phyloP scores from a whole-genome alignment of 2,797 vertebrate genomes.

The Sebastes dallii region DNA sequence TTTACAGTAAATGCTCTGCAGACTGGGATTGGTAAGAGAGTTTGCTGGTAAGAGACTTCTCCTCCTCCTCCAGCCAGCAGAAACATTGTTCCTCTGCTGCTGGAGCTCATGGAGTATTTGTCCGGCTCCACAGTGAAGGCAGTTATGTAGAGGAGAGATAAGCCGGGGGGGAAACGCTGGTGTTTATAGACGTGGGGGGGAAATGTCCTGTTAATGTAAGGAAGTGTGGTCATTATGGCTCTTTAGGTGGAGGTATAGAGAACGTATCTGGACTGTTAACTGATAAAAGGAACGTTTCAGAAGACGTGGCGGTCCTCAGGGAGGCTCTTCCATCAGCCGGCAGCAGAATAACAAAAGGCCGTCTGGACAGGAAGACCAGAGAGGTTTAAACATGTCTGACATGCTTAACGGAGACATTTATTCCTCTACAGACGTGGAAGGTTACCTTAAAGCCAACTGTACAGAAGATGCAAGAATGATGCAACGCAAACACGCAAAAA shows the following conservation, averaged over 20 bases:
- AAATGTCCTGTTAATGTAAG: constrained; percentile 15
- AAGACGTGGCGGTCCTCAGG: not conserved
- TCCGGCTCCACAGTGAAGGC: constrained; percentile 26
- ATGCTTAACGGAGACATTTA: too few species aligned
- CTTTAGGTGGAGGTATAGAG: not conserved
- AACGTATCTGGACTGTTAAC: not conserved
- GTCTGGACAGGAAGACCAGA: too few species aligned
- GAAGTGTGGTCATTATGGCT: not conserved
- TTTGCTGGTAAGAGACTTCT: too few species aligned
- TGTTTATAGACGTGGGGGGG: constrained; percentile 32
- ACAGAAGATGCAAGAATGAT: too few species aligned
- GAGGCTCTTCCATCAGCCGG: not conserved
- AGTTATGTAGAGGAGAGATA: constrained; percentile 12
- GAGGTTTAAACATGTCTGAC: too few species aligned
- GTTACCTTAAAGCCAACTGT: too few species aligned
- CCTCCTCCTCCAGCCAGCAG: not conserved
- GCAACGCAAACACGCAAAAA: too few species aligned
- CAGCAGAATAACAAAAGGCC: too few species aligned
- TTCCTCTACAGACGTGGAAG: too few species aligned
- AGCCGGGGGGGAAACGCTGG: not conserved
- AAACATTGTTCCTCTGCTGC: not conserved
- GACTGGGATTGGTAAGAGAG: too few species aligned
- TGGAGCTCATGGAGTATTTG: constrained; percentile 15
- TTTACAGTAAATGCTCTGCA: too few species aligned
- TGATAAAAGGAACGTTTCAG: not conserved